Evolutionary conservation across 2,113 vertebrate genomes (phyloP).

Genomic region (Promerops cafer): DNA sequence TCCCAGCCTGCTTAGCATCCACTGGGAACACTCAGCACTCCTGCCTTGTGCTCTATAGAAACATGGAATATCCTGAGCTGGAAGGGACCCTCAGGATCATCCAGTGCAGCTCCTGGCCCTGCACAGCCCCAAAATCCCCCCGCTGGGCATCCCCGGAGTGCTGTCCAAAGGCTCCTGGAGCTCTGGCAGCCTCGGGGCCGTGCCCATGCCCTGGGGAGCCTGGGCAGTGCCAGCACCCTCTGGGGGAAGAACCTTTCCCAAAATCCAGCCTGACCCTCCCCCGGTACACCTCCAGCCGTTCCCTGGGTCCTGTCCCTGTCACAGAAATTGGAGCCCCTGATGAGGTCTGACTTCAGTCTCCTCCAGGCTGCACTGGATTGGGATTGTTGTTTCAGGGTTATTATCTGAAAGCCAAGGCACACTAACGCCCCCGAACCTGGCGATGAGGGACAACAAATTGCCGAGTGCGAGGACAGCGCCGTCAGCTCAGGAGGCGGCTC

Average conservation of each 20-base stretch:
- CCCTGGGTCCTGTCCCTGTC: not conserved
- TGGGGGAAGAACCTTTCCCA: not conserved
- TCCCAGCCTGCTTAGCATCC: not conserved
- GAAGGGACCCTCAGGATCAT: not conserved
- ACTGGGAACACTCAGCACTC: not conserved
- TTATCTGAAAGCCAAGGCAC: not conserved
- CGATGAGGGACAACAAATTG: not conserved
- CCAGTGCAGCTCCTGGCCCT: not conserved
- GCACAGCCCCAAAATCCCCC: not conserved
- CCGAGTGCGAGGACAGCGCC: not conserved
- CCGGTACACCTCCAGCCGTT: fast-evolving
- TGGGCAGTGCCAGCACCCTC: not conserved
- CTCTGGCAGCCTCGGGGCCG: not conserved
- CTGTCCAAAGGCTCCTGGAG: not conserved
- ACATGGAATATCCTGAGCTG: not conserved
- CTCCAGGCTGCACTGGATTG: not conserved
- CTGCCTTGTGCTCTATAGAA: not conserved
- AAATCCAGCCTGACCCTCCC: fast-evolving
- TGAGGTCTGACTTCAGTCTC: not conserved
- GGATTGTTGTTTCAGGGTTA: not conserved
- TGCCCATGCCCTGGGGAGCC: not conserved
- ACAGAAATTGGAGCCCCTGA: not conserved
- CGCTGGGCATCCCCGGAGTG: fast-evolving
- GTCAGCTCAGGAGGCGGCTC: not conserved
- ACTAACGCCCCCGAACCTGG: not conserved